A percentile compares a stretch with the other conserved stretches of the same genome.
Conservation (phyloP, 1,140 invertebrate species). For the Solenopsis fugax region DNA sequence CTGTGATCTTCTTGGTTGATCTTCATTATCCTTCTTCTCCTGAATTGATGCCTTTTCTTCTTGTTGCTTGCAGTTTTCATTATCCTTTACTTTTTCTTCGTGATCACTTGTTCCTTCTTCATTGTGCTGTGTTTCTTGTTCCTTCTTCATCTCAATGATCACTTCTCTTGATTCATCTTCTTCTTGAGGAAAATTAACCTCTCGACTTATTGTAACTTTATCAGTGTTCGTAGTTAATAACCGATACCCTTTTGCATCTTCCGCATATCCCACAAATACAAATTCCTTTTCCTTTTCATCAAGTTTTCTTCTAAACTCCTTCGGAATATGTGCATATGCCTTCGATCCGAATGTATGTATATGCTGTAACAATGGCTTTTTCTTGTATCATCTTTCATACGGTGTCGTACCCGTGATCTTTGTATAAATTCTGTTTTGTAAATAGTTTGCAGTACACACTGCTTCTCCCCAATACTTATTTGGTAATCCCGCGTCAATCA, state of each 20-base stretch:
- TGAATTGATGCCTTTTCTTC: no score
- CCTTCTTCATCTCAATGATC: background rate
- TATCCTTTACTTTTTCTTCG: no score
- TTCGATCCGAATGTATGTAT: background rate
- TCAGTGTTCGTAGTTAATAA: background rate
- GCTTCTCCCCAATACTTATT: no score
- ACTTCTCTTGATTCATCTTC: background rate
- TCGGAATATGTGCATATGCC: background rate
- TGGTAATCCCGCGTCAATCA: no score
- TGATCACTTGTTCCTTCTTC: no score
- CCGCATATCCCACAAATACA: conserved; percentile 14
- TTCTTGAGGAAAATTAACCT: background rate
- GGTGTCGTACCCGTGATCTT: no score
- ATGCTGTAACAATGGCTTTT: conserved; percentile 36
- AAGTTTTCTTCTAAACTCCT: background rate
- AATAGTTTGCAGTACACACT: no score
- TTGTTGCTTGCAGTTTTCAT: no score
- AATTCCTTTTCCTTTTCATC: background rate
- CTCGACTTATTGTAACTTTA: background rate
- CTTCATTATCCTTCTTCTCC: no score
- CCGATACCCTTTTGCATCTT: conserved; percentile 20
- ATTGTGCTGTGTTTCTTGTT: no score
- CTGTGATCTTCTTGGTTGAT: no score
- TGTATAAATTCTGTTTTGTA: no score
- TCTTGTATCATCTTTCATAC: background rate